Conservation (phyloP, 37 sponge, comb jelly and placozoan genomes). For the Chondrosia reniformis region DNA sequence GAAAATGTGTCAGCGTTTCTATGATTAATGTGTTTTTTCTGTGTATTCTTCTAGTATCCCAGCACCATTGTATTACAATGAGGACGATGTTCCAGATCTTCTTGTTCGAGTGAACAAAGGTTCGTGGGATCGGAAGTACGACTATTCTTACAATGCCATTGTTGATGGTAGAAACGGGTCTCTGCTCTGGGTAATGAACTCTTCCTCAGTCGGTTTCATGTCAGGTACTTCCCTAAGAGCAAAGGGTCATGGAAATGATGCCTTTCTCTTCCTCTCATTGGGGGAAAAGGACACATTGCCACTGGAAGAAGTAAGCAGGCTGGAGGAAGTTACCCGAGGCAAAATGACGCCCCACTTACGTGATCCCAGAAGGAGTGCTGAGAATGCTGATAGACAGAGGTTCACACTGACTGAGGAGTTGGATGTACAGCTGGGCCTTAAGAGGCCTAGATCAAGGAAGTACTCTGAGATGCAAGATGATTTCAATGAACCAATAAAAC, state of each 20-base stretch:
- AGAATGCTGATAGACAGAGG: neutral
- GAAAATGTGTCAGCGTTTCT: no score
- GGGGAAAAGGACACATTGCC: conserved; percentile 8
- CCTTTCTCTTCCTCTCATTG: conserved; percentile 38
- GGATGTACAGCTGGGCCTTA: neutral
- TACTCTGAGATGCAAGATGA: neutral
- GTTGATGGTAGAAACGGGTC: conserved; percentile 60
- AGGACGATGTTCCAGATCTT: conserved; percentile 61
- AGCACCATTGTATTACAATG: conserved; percentile 63
- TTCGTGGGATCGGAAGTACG: conserved; percentile 47
- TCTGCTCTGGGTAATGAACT: conserved; percentile 55
- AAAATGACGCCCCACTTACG: neutral
- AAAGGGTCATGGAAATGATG: conserved; percentile 44
- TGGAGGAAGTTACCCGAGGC: neutral
- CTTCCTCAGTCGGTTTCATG: conserved; percentile 32
- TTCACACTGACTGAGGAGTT: conserved; percentile 6
- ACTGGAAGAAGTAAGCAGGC: neutral
- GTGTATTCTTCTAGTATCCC: conserved; percentile 43
- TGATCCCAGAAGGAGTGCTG: neutral
- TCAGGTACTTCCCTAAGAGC: conserved; percentile 35
- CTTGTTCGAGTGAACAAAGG: conserved; percentile 58
- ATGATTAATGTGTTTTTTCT: neutral
- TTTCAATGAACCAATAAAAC: neutral
- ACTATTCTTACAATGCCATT: conserved; percentile 41
- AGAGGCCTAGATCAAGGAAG: no score